Conservation (phyloP, 1,140 invertebrate genomes). For the Macrostomum lignano region DNA sequence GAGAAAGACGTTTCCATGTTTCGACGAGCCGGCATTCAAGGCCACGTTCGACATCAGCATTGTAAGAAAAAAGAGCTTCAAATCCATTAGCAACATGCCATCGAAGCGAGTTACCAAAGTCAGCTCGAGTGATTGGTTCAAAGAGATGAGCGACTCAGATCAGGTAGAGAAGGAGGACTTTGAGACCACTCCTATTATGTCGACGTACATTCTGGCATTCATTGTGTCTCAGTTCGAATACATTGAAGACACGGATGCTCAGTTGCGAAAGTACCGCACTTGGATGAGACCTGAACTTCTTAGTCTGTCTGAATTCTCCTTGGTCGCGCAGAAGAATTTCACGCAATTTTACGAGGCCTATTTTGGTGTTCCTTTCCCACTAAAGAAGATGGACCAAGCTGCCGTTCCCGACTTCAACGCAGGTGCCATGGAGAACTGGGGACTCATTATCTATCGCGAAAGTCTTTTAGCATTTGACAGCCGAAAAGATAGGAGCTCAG, state of each 20-base stretch:
- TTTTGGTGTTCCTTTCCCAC: conserved; percentile 2
- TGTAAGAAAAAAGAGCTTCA: too few relatives aligned
- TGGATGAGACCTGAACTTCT: not conserved
- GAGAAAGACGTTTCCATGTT: too few relatives aligned
- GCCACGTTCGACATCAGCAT: too few relatives aligned
- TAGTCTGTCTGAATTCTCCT: too few relatives aligned
- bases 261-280: not conserved
- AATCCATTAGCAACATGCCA: too few relatives aligned
- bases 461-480: too few relatives aligned
- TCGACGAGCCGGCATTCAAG: too few relatives aligned
- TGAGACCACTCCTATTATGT: conserved; percentile 38
- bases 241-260: not conserved
- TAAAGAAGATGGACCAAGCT: conserved; percentile 22
- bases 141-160: too few relatives aligned
- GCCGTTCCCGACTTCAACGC: conserved; percentile 60
- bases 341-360: not conserved
- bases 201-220: conserved; percentile 52
- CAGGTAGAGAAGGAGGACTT: conserved; percentile 2
- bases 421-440: conserved; percentile 65
- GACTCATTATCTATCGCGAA: conserved; percentile 26
- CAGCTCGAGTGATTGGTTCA: too few relatives aligned
- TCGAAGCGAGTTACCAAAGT: too few relatives aligned
- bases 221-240: conserved; percentile 30
- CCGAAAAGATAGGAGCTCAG: too few relatives aligned
- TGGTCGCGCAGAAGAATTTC: not conserved